Percentiles rank a stretch among this genome's conserved stretches.
Evolutionary conservation across 2,888 invertebrate species (phyloP).

Genomic region (Lepidocyrtinus sp.): DNA sequence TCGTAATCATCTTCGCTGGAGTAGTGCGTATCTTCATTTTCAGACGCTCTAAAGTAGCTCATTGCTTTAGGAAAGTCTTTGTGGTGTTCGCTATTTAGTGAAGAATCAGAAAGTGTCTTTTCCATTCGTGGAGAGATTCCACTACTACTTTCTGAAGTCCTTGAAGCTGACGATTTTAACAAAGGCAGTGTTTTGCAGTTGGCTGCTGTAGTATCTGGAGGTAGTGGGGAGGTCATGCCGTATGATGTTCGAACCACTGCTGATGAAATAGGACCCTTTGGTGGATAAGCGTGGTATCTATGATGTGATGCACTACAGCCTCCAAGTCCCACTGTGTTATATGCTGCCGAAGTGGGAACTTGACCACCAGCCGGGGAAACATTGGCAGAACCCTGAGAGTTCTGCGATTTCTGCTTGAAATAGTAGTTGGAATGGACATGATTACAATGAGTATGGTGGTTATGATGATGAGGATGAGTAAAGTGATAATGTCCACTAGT

Average conservation of each 20-base stretch:
- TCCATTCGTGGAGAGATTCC: constrained; percentile 61
- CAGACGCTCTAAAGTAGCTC: constrained; percentile 62
- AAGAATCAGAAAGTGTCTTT: constrained; percentile 78
- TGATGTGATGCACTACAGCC: constrained; percentile 29
- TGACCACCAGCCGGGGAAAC: not conserved
- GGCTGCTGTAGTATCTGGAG: constrained; percentile 14
- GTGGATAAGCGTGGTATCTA: constrained; percentile 46
- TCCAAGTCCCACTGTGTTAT: not conserved
- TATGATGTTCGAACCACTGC: constrained; percentile 20
- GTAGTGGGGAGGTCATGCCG: constrained; percentile 10
- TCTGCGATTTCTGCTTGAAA: constrained; percentile 44
- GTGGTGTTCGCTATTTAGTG: constrained; percentile 81
- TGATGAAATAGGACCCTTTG: too few species aligned
- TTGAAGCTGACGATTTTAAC: constrained; percentile 42
- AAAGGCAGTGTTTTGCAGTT: constrained; percentile 63
- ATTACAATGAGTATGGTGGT: constrained; percentile 65
- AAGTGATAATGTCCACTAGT: constrained; percentile 42
- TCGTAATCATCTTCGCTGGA: constrained; percentile 69
- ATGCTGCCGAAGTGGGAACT: not conserved
- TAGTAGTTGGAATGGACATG: constrained; percentile 67
- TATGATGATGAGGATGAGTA: constrained; percentile 67
- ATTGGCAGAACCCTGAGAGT: too few species aligned
- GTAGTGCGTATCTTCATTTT: constrained; percentile 60
- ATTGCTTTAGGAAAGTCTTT: constrained; percentile 66
- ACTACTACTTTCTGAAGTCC: constrained; percentile 50